A percentile compares a stretch with the other conserved stretches of the same genome.
phyloP scores from a whole-genome alignment of 2,797 vertebrate species.

The Podarcis lilfordi region DNA sequence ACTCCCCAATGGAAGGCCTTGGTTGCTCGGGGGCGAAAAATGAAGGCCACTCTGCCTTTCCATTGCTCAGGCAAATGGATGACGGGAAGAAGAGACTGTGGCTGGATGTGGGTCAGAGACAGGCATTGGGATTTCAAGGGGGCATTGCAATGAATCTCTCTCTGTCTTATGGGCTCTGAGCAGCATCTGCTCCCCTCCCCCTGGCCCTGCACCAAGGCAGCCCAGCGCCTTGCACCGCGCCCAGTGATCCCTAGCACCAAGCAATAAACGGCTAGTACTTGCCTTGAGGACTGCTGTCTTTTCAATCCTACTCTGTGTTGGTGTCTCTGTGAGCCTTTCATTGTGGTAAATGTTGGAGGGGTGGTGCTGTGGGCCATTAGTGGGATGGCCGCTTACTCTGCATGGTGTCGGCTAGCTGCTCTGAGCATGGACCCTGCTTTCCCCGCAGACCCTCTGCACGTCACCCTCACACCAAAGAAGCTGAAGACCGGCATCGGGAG shows the following conservation, averaged over 20 bases:
- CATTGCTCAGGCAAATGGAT: background rate
- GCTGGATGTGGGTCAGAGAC: background rate
- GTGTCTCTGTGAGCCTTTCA: background rate
- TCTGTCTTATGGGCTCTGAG: background rate
- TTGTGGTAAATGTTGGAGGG: background rate
- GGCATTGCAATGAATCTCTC: background rate
- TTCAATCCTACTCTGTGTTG: background rate
- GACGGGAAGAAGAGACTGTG: background rate
- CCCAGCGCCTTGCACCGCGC: no score
- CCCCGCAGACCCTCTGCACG: slow-evolving; percentile 88
- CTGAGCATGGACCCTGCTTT: background rate
- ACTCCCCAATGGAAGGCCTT: background rate
- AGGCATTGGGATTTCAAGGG: background rate
- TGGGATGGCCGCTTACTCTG: background rate
- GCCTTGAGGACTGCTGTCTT: background rate
- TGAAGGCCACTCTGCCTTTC: background rate
- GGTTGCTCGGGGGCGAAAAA: background rate
- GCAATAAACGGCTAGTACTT: no score
- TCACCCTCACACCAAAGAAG: slow-evolving; percentile 97
- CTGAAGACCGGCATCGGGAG: slow-evolving; percentile 98
- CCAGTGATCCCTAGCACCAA: background rate
- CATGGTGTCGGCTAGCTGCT: background rate
- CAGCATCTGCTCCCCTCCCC: background rate
- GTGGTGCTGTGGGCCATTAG: background rate
- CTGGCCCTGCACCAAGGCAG: background rate